Conservation (phyloP, 2,888 invertebrate species). For the Caenorhabditis afra region DNA sequence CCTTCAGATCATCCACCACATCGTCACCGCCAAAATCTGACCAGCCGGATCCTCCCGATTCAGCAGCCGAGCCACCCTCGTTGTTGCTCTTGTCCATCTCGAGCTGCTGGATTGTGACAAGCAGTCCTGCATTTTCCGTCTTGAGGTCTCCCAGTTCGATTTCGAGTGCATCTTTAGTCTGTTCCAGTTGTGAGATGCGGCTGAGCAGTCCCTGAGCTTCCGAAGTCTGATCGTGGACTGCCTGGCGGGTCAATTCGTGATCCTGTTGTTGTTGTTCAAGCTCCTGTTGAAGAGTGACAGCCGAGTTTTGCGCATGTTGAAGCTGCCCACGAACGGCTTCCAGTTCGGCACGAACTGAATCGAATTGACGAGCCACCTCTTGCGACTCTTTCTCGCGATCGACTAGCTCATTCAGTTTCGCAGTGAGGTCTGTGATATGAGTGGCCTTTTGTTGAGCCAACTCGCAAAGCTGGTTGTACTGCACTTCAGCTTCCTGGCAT, state of each 20-base stretch:
- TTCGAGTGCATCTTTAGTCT: constrained; percentile 8
- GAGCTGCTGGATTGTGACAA: constrained; percentile 18
- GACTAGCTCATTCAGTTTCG: background rate
- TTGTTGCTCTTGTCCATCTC: constrained; percentile 30
- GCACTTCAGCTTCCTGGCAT: constrained; percentile 29
- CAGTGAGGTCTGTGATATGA: constrained; percentile 17
- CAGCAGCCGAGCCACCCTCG: constrained; percentile 44
- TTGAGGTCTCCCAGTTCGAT: constrained; percentile 13
- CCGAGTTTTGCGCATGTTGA: constrained; percentile 22
- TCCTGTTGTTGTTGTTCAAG: constrained; percentile 20
- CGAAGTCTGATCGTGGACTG: constrained; percentile 12
- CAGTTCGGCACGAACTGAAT: constrained; percentile 16
- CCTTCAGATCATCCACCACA: constrained; percentile 33
- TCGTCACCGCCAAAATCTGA: constrained; percentile 67
- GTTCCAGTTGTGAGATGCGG: constrained; percentile 23
- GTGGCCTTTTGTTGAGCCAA: constrained; percentile 31
- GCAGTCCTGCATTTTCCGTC: constrained; percentile 14
- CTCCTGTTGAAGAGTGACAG: constrained; percentile 32
- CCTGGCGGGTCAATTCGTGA: constrained; percentile 7
- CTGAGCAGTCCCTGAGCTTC: constrained; percentile 4
- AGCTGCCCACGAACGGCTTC: constrained; percentile 29
- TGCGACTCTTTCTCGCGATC: constrained; percentile 12
- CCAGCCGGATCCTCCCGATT: constrained; percentile 70
- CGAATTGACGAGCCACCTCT: constrained; percentile 35
- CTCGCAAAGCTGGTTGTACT: constrained; percentile 34